Evolutionary conservation across 2,888 invertebrate species (phyloP).

Genomic region (Drosophila macrothrix): DNA sequence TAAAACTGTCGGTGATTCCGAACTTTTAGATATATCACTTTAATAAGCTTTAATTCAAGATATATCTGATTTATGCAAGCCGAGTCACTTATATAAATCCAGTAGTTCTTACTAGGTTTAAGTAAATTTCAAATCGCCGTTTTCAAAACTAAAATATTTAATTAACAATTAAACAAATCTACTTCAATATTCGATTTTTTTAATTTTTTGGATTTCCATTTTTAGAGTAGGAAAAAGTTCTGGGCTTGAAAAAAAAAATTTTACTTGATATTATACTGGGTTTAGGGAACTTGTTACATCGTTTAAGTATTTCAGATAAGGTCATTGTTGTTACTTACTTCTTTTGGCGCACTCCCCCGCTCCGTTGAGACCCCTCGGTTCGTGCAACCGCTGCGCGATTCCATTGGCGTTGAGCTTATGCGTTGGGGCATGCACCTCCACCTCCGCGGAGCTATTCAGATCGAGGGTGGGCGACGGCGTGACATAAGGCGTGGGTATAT

Average conservation of each 20-base stretch:
- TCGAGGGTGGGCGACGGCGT: slow-evolving; percentile 84
- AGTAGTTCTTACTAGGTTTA: neutral
- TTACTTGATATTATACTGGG: neutral
- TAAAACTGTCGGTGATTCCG: neutral
- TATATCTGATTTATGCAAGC: neutral
- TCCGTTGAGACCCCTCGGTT: slow-evolving; percentile 57
- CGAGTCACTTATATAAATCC: neutral
- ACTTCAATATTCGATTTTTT: neutral
- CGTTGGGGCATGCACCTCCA: slow-evolving; percentile 72
- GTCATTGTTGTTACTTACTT: slow-evolving; percentile 52
- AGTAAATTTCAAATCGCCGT: neutral
- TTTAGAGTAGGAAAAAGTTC: neutral
- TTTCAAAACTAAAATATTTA: neutral
- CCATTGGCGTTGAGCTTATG: slow-evolving; percentile 59
- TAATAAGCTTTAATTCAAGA: neutral
- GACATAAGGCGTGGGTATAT: slow-evolving; percentile 82
- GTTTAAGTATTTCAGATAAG: neutral
- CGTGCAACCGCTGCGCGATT: slow-evolving; percentile 69
- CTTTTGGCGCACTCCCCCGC: slow-evolving; percentile 52
- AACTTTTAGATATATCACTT: neutral
- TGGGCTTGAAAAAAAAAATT: neutral
- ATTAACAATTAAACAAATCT: neutral
- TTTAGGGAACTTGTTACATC: neutral
- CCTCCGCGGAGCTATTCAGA: slow-evolving; percentile 83
- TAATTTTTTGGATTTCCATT: neutral